A percentile compares a stretch with the other conserved stretches of the same genome.
Evolutionary conservation across 2,113 vertebrate species (phyloP).

Genomic region (Sorex fumeus): DNA sequence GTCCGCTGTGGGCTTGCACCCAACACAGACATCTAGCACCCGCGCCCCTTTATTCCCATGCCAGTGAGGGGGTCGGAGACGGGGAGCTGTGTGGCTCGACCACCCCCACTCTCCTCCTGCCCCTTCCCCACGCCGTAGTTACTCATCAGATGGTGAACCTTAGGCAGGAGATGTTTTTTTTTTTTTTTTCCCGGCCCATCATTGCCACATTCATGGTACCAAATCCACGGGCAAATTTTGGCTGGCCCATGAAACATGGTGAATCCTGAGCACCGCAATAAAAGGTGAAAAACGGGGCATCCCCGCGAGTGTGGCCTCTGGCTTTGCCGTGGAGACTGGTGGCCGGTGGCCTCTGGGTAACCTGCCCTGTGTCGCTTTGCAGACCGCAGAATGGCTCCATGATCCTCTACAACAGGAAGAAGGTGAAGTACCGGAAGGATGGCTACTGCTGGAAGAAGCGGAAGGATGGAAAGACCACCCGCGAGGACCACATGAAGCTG

Average conservation of each 20-base stretch:
- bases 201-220: slow-evolving; percentile 78
- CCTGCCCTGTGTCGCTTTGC: slow-evolving; percentile 86
- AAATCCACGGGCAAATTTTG: slow-evolving; percentile 77
- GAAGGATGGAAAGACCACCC: slow-evolving; percentile 99
- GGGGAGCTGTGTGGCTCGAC: too few species aligned
- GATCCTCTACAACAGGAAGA: slow-evolving; percentile 99
- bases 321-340: slow-evolving; percentile 70
- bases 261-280: slow-evolving; percentile 76
- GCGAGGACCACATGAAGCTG: slow-evolving; percentile 99
- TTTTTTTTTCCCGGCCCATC: slow-evolving; percentile 50
- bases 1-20: slow-evolving; percentile 47
- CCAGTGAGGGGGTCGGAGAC: slow-evolving; percentile 67
- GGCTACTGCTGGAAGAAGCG: slow-evolving; percentile 99
- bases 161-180: slow-evolving; percentile 75
- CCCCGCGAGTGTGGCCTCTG: slow-evolving; percentile 41
- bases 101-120: neutral
- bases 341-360: slow-evolving; percentile 83
- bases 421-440: slow-evolving; percentile 99
- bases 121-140: slow-evolving; percentile 34
- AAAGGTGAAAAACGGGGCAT: slow-evolving; percentile 72
- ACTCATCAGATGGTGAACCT: slow-evolving; percentile 67
- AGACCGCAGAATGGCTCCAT: slow-evolving; percentile 99
- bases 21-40: slow-evolving; percentile 46
- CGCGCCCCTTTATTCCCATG: slow-evolving; percentile 65
- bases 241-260: slow-evolving; percentile 72